Base-by-base conservation (phyloP, 2,797 vertebrate species). In the Novumbra hubbsi region DNA sequence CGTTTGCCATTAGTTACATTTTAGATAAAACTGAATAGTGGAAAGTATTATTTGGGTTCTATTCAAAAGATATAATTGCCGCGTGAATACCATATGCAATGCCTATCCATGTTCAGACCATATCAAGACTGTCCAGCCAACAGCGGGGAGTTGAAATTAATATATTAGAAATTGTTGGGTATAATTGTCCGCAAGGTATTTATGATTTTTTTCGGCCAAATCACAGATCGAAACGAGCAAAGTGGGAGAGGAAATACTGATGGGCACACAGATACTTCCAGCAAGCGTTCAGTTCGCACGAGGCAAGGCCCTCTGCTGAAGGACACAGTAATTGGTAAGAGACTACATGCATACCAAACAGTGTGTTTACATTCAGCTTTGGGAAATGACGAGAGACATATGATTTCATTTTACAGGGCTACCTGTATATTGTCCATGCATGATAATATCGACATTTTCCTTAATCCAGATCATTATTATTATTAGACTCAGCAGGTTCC, bases 271-370 rank as follows among this genome's bases (percentile, higher is more conserved):
- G 9, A 41, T 60, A 72, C 15, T n/a, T 76, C 78, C 52, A 48
- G 68, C n/a, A 73, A 62, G 57, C 63, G 17, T 12, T 63, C 12
- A 9, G 67, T 1, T 0, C 72, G 68, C 11, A 70, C 4, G 48
- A 84, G 19, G 72, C 88, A 80, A 73, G 64, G 11, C 52, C 81
- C 81, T 0, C 45, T 38, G 68, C 83, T 88, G 19, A 79, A 81
- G 57, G 77, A 85, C 17, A 12, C 34, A 24, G 49, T 19, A 62
- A 73, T 78, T 73, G 86, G 86, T 88, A 78, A 81, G 81, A 75
- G 76, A 74, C 49, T 11, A 49, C 19, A 11, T 21, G 38, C 32
- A 34, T 45, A 45, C 41, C 0, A 12, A 45, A 45, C 12, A 14
- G 6, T 9, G 41, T 45, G 41, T 28, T 64, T 16, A 32, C 30